Base-by-base conservation (phyloP, 2,888 invertebrate species). In the Acronicta alni region DNA sequence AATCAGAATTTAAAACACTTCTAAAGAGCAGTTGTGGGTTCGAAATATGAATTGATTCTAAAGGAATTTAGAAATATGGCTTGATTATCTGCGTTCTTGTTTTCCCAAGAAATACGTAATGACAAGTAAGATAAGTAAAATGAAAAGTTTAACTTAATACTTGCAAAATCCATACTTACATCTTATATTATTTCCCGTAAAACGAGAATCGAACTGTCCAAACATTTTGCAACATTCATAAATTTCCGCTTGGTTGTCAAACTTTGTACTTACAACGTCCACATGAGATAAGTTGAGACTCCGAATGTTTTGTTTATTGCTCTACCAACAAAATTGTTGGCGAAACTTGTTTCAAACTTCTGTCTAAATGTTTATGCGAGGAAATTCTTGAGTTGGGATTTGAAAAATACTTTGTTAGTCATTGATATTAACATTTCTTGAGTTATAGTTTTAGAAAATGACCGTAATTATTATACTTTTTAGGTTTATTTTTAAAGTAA, bases 251-350 rank as follows among this genome's bases (percentile, higher is more conserved):
- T 42, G 48, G 15, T 8, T 48, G 51, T 57, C 60, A 41, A 65
- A 70, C 46, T 60, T 60, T 23, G 4, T 20, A 52, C 48, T 57
- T 38, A 32, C 38, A 15, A 12, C 12, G 37, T 35, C 14, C 49
- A 62, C 66, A 57, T 41, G 44, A 51, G 43, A 51, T 18, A 55
- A 65, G 45, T 55, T 47, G 15, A 43, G n/a, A 16, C 43, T 18
- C 7, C 16, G 32, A 66, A 39, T 18, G 42, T 54, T 67, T 58
- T 66, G 52, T 62, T 71, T 61, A 57, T 62, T 71, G 44, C 68
- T 55, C 46, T 51, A 32, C 41, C 41, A 63, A 57, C 56, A 67
- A 72, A 71, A 54, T 46, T 63, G 54, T 52, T 61, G 15, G 1
- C 6, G 16, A 26, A 57, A 70, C 57, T 65, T 63, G 37, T 52